A percentile compares a stretch with the other conserved stretches of the same genome.
phyloP scores from a whole-genome alignment of 92 coral and sea anemone genomes.

The Pocillopora grandis region DNA sequence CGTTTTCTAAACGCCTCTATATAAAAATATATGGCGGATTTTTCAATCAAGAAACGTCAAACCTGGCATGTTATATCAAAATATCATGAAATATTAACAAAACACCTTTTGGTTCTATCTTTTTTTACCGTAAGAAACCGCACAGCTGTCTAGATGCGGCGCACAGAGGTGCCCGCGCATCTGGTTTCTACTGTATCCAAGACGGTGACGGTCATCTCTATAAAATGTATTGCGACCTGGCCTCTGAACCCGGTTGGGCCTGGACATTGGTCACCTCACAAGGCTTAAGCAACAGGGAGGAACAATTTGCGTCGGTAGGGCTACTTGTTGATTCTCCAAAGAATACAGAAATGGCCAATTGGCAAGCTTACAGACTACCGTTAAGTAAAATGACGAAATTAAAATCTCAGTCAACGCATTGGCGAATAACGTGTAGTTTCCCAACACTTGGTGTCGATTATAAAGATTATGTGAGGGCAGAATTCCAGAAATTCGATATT shows the following conservation, averaged over 20 bases:
- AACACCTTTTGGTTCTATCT: neutral
- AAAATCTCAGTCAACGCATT: slow-evolving; percentile 27
- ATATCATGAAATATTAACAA: neutral
- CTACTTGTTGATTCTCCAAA: slow-evolving; percentile 30
- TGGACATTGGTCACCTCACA: slow-evolving; percentile 47
- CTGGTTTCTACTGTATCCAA: slow-evolving; percentile 13
- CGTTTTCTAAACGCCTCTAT: no score
- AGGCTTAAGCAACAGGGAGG: slow-evolving; percentile 18
- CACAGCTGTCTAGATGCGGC: slow-evolving; percentile 7
- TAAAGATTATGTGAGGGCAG: slow-evolving; percentile 33
- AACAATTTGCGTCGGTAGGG: slow-evolving; percentile 3
- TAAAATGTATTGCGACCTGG: slow-evolving; percentile 39
- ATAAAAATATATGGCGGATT: no score
- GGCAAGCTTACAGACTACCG: slow-evolving; percentile 50
- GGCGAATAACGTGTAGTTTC: slow-evolving; percentile 53
- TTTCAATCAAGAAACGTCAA: no score
- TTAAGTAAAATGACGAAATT: slow-evolving; percentile 30
- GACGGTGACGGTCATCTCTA: slow-evolving; percentile 1
- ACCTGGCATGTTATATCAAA: no score
- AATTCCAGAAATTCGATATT: slow-evolving; percentile 29
- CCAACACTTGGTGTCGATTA: slow-evolving; percentile 23
- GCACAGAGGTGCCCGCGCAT: neutral
- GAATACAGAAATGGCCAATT: slow-evolving; percentile 21
- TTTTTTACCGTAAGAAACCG: neutral
- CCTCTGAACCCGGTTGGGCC: slow-evolving; percentile 31